Evolutionary conservation across 2,888 invertebrate genomes (phyloP), one percentile per base, ranked within the genome.

Genomic region (Metellina segmentata): DNA sequence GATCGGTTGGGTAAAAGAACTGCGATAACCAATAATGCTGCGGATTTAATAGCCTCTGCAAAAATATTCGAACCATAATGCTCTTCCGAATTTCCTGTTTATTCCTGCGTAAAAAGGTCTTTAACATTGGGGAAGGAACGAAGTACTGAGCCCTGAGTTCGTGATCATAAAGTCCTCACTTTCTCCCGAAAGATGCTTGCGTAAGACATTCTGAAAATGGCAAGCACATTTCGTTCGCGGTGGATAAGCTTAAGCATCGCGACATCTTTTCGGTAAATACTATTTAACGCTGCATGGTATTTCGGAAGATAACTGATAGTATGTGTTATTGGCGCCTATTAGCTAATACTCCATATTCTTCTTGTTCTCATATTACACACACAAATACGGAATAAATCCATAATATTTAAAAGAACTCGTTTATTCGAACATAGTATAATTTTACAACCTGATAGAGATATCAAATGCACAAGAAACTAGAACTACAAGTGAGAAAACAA

Each of bases 1-100:
- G 49, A 75, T 48, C 75, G 4, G 49, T 34, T 16, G 49, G 34
- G 13, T 49, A 48, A 49, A 75, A 48, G 75, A 49, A 49, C 75
- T 16, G 49, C 49, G 48, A 75, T 75, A 75, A 75, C 34, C 49
- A n/a, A 16, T 61, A 72, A 75, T 49, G 75, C 48, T 48, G 9
- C n/a, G 75, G 49, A 75, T 75, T 75, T 49, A 75, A 13, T 13
- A 16, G 75, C 11, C 13, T 7, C n/a, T 75, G 49, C 34, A 75
- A 61, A 61, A 61, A 61, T 61, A 61, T 61, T 61, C 61, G 13
- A 16, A 61, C 34, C 48, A 34, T 48, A 75, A 75, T 7, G 9
- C 13, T 75, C 49, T 11, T 75, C 75, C 34, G n/a, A 75, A 75
- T 75, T 49, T 75, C 49, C 49, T 75, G 75, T 48, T 75, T 49